Percentiles rank a stretch among this genome's conserved stretches.
Evolutionary conservation across 2,113 vertebrate genomes (phyloP).

Genomic region (Octodon degus): DNA sequence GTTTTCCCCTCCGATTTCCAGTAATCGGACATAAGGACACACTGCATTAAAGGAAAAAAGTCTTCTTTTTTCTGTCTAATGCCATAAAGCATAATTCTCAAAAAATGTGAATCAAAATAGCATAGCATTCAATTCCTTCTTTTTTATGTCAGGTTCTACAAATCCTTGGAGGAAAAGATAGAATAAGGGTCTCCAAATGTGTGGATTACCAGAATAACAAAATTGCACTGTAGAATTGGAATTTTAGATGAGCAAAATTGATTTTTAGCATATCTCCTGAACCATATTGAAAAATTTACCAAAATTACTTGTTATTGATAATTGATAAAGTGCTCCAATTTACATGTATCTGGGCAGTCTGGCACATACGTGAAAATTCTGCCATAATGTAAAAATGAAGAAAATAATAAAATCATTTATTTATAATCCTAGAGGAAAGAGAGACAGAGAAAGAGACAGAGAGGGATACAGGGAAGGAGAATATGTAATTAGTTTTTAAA

Average conservation of each 20-base stretch:
- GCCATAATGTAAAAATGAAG: neutral
- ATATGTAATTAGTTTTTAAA: neutral
- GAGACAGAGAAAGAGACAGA: neutral
- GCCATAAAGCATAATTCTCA: neutral
- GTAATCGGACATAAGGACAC: neutral
- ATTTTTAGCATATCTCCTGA: neutral
- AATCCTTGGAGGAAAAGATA: neutral
- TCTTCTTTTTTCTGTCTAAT: neutral
- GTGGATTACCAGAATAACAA: neutral
- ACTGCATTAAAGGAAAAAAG: neutral
- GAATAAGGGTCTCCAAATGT: neutral
- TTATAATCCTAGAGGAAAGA: neutral
- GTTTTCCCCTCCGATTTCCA: neutral
- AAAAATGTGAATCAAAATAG: neutral
- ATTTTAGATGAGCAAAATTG: constrained; percentile 10
- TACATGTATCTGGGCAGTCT: neutral
- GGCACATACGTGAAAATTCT: neutral
- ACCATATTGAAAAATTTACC: constrained; percentile 31
- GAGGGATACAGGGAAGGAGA: neutral
- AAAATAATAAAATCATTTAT: constrained; percentile 6
- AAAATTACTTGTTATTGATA: neutral
- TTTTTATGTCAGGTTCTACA: neutral
- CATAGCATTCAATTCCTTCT: neutral
- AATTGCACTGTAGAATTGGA: neutral
- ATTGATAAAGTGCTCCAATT: neutral